Evolutionary conservation across 2,888 invertebrate species (phyloP), one percentile per base, ranked within the genome.

Genomic region (Andrena haemorrhoa): DNA sequence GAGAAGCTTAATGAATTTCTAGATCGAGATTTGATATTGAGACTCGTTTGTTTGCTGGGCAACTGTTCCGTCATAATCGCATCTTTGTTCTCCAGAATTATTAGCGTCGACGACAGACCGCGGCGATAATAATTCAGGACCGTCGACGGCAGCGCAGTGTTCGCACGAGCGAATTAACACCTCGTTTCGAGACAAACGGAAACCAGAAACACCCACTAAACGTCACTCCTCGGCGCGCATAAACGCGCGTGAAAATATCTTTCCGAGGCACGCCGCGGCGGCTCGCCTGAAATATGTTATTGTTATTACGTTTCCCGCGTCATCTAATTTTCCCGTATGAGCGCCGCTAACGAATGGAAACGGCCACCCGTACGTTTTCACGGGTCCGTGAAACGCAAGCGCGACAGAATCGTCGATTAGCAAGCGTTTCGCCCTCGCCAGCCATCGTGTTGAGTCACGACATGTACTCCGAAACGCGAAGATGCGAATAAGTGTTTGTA

Each of bases 121-220:
- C 49, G 64, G 53, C 49, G 61, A 84, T 81, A 82, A 80, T 86
- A 85, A 83, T 85, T 85, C 78, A 80, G 47, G 16, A 69, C 73
- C 74, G 83, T 76, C 70, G 60, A 53, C 83, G 68, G 69, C 61
- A 16, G 72, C 78, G 68, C 68, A 58, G 85, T 80, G 86, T 80
- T 76, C 85, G 72, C 81, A 63, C 80, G 73, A 58, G 76, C 83
- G 86, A 86, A 90, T 91, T 91, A 91, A 89, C 91, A 90, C 90
- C 91, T 91, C 90, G 90, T 91, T 90, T 75, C 82, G 80, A 82
- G 82, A 86, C 86, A 88, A 89, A 89, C 84, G 88, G 72, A 80
- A 84, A 88, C 83, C 83, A 71, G 86, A 88, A 90, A 89, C 90
- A 85, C 88, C 88, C 86, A 88, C 84, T 90, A 90, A 88, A 90